Evolutionary conservation across 2,888 invertebrate genomes (phyloP), one percentile per base, ranked within the genome.

Genomic region (Ophioninae sp.): DNA sequence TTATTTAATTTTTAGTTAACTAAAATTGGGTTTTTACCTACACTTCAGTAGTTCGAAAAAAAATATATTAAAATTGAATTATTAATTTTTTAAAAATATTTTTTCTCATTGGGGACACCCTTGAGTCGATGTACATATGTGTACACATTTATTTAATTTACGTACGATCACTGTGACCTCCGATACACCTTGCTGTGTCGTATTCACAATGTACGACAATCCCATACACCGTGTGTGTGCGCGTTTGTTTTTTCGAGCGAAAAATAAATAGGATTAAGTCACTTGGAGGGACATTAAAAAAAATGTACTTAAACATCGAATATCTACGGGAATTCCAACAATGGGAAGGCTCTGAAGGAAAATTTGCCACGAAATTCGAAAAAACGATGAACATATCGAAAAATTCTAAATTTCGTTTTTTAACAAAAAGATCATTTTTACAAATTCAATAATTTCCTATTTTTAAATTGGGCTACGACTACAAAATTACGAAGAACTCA

Each of bases 181-280:
- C 89, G 87, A 92, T 85, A 87, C 92, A 92, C 86, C 89, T 91
- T 86, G 91, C 92, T 92, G 90, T 86, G 88, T 69, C 70, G 85
- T 85, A 86, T 50, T 50, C 76, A 69, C 83, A 85, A 83, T 87
- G 82, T 72, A 59, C 75, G 62, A 81, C 65, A 76, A 81, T 80
- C 79, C 80, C 70, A 79, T 67, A 72, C 57, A 83, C 61, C 74
- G 81, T 30, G 50, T 73, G 59, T 50, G 50, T 50, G 50, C 78
- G 75, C 64, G 50, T 81, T 73, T 72, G 39, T 80, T 41, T 37
- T 21, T 39, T 13, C 57, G 6, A 50, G 79, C 80, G 72, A 61
- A 10, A 80, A 84, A 82, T n/a, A 80, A 85, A 84, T 6, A 17
- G 17, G 13, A 17, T 50, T 50, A 50, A 50, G 50, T 50, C 50